These are phyloP conservation scores for Leuciscus waleckii DNA, from an alignment of 2,797 vertebrate species.

Conservation along the genomic window DNA sequence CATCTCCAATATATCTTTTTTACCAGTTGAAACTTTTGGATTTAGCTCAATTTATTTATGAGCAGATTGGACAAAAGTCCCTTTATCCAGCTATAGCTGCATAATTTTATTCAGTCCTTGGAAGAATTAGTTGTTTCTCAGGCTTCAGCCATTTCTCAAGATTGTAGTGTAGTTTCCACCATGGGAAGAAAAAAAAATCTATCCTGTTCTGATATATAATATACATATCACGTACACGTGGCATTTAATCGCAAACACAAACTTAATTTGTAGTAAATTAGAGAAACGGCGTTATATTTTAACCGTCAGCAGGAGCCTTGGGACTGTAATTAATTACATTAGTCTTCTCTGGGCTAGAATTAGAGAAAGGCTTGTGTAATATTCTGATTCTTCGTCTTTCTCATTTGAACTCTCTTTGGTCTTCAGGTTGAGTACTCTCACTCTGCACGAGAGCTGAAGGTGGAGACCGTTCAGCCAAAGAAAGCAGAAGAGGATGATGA, in stretches of 20 bases:
- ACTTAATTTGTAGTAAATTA: conserved; percentile 1
- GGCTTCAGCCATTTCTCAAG: neutral
- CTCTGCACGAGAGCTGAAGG: conserved; percentile 91
- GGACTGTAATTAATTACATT: conserved; percentile 39
- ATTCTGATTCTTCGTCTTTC: neutral
- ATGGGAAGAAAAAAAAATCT: too few relatives aligned
- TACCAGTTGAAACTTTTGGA: neutral
- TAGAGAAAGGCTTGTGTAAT: neutral
- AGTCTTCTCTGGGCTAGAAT: conserved; percentile 6
- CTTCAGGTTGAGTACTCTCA: conserved; percentile 94
- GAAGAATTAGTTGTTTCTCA: neutral
- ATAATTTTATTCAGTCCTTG: neutral
- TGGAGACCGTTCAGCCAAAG: conserved; percentile 91
- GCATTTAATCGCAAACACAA: neutral
- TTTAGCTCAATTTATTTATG: neutral
- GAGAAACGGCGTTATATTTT: neutral
- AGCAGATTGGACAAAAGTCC: neutral
- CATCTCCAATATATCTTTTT: neutral
- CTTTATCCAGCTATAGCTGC: neutral
- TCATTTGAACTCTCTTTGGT: conserved; percentile 3
- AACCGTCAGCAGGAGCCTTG: conserved; percentile 15
- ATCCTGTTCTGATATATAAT: too few relatives aligned
- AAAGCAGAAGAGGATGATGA: conserved; percentile 90
- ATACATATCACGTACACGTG: too few relatives aligned
- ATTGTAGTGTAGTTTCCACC: neutral